Base-by-base conservation (phyloP, 2,113 vertebrate species). In the Alces alces region DNA sequence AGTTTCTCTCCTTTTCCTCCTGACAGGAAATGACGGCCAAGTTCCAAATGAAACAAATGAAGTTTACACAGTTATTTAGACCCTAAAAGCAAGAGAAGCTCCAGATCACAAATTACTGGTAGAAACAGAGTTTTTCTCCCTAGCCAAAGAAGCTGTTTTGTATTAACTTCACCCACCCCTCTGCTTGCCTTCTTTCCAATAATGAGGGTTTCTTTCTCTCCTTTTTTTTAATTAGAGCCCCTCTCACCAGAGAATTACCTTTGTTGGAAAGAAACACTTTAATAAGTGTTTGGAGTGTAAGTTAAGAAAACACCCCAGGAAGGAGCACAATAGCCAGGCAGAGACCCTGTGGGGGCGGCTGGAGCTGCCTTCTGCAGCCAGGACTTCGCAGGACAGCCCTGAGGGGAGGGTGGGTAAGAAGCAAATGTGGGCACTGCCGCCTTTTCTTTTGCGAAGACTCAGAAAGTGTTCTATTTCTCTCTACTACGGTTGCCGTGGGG, bases 1-100 rank as follows among this genome's bases (percentile, higher is more conserved):
- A 97, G 95, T 98, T 98, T 95, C 97, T 98, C 98, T 98, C 98
- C 97, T 98, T 98, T 98, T 96, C 82, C 95, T 98, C 98, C 96
- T 98, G 95, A 97, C 80, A 96, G 93, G 95, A 98, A 73, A 27
- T 95, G 96, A 96, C 92, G 97, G 0, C 86, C 0, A 5, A 94
- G 87, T 98, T 98, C 98, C 95, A 98, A 98, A 98, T 98, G 98
- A 98, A 98, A 87, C 43, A 91, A 96, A 78, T 17, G 27, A 78
- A 76, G 21, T 95, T 95, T 89, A 73, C 14, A 52, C 55, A 93
- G 39, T 80, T 86, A 93, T 91, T 96, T 95, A 70, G 80, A 87
- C 19, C 19, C 86, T 93, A 66, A 92, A 89, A 96, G 60, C 25
- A 7, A 96, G 54, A 95, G 21, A 39, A 90, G 28, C 54, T 93